A percentile compares a stretch with the other conserved stretches of the same genome.
Evolutionary conservation across 2,888 invertebrate genomes (phyloP).

Genomic region (Tiliacea aurago): DNA sequence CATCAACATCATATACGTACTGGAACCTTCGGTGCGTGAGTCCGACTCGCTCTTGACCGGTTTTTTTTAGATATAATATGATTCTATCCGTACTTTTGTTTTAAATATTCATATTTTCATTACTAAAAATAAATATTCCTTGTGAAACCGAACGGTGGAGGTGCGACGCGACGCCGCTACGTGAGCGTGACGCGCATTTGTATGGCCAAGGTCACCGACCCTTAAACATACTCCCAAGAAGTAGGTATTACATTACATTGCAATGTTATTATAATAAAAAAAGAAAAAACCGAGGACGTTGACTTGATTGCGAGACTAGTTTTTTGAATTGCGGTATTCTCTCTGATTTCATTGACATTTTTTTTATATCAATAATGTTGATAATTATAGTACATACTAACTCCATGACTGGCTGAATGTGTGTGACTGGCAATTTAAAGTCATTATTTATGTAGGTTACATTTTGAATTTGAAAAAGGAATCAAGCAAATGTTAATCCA

Average conservation of each 20-base stretch:
- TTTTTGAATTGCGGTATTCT: not conserved
- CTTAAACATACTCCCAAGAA: constrained; percentile 5
- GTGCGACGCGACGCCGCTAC: too few relatives aligned
- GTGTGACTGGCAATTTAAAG: not conserved
- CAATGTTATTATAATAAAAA: not conserved
- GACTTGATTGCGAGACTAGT: not conserved
- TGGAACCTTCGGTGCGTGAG: too few relatives aligned
- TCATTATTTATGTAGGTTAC: not conserved
- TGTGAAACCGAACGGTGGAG: too few relatives aligned
- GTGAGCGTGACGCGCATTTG: too few relatives aligned
- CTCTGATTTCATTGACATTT: not conserved
- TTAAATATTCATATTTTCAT: too few relatives aligned
- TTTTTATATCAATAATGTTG: not conserved
- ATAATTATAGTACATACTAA: not conserved
- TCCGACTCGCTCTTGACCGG: too few relatives aligned
- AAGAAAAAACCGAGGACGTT: constrained; percentile 5
- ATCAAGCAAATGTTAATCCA: not conserved
- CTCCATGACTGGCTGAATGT: constrained; percentile 5
- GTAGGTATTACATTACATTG: not conserved
- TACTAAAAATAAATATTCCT: too few relatives aligned
- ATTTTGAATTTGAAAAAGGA: constrained; percentile 15
- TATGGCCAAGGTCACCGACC: too few relatives aligned
- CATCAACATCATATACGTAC: too few relatives aligned
- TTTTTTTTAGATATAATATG: too few relatives aligned
- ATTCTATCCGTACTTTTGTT: too few relatives aligned